phyloP scores from a whole-genome alignment of 2,888 invertebrate species.

The Aricia artaxerxes region DNA sequence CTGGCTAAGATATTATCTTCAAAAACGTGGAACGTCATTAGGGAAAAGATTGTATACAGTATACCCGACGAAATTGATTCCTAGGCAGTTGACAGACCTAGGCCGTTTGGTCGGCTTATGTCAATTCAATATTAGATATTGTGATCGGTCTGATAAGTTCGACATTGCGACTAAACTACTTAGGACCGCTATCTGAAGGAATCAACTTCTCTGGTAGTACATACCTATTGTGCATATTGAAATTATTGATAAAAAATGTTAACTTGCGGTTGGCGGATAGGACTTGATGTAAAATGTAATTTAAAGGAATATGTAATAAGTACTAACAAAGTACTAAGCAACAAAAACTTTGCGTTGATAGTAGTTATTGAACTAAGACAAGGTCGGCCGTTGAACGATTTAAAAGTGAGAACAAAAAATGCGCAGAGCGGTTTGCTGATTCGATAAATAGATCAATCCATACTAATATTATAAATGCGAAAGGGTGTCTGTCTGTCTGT shows the following conservation, averaged over 20 bases:
- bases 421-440: not conserved
- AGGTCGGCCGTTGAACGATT: slow-evolving; percentile 11
- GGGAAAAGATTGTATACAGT: not conserved
- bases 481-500: too few species aligned
- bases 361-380: not conserved
- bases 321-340: not conserved
- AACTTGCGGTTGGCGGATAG: not conserved
- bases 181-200: too few species aligned
- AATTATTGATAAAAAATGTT: too few species aligned
- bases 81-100: too few species aligned
- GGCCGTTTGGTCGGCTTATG: too few species aligned
- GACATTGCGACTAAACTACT: too few species aligned
- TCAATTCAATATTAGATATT: too few species aligned
- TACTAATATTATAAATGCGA: too few species aligned
- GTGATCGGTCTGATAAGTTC: too few species aligned
- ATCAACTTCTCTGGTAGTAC: too few species aligned
- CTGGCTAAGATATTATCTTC: not conserved
- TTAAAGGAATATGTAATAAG: not conserved
- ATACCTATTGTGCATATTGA: not conserved
- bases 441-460: not conserved
- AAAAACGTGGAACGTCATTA: not conserved
- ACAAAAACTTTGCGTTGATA: not conserved
- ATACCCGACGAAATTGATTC: too few species aligned
- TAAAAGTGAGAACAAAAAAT: slow-evolving; percentile 9
- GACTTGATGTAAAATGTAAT: not conserved